Conservation (phyloP, 2,888 invertebrate species). For the Drosophila siamana region DNA sequence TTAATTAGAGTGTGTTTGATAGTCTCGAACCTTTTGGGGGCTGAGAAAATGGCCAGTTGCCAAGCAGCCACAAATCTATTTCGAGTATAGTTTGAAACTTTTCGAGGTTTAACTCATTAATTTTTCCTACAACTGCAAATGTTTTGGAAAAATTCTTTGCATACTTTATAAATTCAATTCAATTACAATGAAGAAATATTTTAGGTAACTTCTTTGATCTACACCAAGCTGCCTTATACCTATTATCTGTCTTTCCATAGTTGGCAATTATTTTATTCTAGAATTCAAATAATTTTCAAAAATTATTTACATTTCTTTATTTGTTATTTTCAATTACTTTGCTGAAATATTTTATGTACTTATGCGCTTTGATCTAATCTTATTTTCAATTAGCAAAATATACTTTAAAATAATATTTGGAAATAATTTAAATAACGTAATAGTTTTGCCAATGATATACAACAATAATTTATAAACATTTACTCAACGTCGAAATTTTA, state of each 20-base stretch:
- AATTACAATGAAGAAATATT: not conserved
- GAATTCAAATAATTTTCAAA: not conserved
- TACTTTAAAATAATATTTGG: not conserved
- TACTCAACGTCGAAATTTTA: not conserved
- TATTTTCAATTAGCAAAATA: not conserved
- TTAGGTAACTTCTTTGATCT: conserved; percentile 2
- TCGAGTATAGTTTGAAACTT: not conserved
- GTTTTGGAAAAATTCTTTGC: not conserved
- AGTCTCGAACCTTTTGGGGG: conserved; percentile 4
- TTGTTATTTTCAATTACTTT: not conserved
- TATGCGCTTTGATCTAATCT: not conserved
- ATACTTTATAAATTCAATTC: not conserved
- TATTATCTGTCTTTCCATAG: no score
- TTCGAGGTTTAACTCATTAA: not conserved
- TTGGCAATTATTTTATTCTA: no score
- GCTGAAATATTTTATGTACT: not conserved
- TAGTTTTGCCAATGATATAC: not conserved
- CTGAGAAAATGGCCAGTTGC: not conserved
- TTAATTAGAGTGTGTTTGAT: conserved; percentile 47
- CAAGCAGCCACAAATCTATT: conserved; percentile 1
- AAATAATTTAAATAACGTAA: not conserved
- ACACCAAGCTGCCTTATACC: not conserved
- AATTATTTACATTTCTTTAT: not conserved
- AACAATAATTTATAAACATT: not conserved
- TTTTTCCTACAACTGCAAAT: not conserved